These are phyloP conservation scores for Bothrops jararaca DNA, from an alignment of 2,113 vertebrate species.

Conservation along the genomic window DNA sequence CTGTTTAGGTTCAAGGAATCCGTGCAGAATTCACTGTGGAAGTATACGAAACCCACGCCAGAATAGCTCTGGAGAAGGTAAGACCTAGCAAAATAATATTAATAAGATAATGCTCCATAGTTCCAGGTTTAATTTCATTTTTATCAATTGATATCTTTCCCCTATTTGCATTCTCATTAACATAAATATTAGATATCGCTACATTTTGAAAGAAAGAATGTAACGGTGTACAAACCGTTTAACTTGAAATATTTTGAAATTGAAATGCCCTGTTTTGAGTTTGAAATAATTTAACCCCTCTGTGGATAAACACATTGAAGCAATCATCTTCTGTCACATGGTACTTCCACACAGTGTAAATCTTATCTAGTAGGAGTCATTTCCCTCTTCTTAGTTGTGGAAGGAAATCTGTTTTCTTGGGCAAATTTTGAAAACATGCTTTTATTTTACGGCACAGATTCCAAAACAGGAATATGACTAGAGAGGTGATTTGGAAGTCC, in stretches of 20 bases:
- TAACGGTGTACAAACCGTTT: not conserved
- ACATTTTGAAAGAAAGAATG: not conserved
- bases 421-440: not conserved
- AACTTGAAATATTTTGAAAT: not conserved
- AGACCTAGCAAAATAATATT: not conserved
- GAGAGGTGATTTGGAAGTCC: not conserved
- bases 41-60: constrained; percentile 90
- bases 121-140: not conserved
- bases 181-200: not conserved
- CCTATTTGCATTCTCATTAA: not conserved
- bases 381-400: not conserved
- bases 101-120: not conserved
- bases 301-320: not conserved
- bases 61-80: constrained; percentile 90
- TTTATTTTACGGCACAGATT: not conserved
- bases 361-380: not conserved
- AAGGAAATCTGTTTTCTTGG: not conserved
- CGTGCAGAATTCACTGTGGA: constrained; percentile 91
- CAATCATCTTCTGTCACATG: not conserved
- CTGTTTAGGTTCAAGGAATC: constrained; percentile 81
- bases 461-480: not conserved
- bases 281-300: not conserved
- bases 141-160: not conserved
- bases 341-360: not conserved
- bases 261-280: not conserved